A percentile compares a stretch with the other conserved stretches of the same genome.
These are phyloP conservation scores for Anthoscopus minutus DNA, from an alignment of 2,113 vertebrate species.

Conservation along the genomic window DNA sequence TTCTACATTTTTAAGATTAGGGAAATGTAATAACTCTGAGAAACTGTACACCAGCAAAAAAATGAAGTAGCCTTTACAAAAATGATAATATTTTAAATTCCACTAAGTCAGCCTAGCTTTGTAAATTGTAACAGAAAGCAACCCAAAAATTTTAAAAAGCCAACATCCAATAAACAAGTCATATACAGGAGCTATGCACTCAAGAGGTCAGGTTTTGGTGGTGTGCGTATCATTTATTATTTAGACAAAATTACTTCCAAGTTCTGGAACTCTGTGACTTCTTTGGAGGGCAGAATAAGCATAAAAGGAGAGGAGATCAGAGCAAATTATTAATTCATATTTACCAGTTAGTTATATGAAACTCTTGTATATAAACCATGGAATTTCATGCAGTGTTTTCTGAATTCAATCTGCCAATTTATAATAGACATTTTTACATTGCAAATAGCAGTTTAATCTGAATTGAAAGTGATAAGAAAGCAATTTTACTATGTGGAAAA, in stretches of 20 bases:
- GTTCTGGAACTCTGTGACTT: background rate
- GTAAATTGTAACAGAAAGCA: background rate
- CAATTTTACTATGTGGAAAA: background rate
- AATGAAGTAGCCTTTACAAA: background rate
- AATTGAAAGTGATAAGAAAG: background rate
- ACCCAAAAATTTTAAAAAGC: background rate
- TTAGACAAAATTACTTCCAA: background rate
- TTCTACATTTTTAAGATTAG: background rate
- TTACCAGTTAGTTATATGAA: background rate
- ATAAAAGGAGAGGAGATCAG: background rate
- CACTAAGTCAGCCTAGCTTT: background rate
- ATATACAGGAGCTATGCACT: background rate
- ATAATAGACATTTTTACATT: background rate
- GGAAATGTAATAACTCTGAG: background rate
- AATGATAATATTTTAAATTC: background rate
- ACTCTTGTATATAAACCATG: background rate
- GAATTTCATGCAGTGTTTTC: background rate
- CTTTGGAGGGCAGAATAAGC: background rate
- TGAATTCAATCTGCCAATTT: background rate
- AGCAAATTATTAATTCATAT: background rate
- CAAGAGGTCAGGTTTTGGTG: background rate
- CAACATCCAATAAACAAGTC: background rate
- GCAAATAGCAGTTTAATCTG: background rate
- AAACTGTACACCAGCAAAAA: background rate
- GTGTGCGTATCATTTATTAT: background rate